A percentile compares a stretch with the other conserved stretches of the same genome.
Conservation (phyloP, 2,888 invertebrate genomes). For the Litoditis marina region DNA sequence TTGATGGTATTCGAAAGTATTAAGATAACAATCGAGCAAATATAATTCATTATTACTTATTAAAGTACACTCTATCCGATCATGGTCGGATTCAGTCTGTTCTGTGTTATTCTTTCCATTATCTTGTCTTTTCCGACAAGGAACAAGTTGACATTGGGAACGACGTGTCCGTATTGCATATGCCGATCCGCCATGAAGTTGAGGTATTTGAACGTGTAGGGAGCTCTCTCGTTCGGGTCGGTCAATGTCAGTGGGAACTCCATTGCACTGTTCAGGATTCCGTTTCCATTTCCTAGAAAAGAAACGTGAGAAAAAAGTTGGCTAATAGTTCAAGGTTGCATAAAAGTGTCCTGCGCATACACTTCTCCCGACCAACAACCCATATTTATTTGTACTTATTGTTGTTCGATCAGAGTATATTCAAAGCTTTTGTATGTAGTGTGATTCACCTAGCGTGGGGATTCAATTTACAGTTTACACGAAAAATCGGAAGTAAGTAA, state of each 20-base stretch:
- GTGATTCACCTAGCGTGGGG: too few relatives aligned
- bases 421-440: too few relatives aligned
- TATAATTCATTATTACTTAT: too few relatives aligned
- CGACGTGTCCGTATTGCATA: constrained; percentile 49
- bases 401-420: too few relatives aligned
- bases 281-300: constrained; percentile 42
- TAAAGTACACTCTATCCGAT: constrained; percentile 32
- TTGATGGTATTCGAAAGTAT: too few relatives aligned
- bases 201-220: constrained; percentile 53
- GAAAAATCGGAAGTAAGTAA: too few relatives aligned
- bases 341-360: too few relatives aligned
- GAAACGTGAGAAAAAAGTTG: neutral
- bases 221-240: constrained; percentile 53
- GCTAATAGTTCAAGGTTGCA: too few relatives aligned
- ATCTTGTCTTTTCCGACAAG: constrained; percentile 50
- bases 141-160: constrained; percentile 51
- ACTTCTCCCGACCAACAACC: too few relatives aligned
- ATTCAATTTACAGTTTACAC: too few relatives aligned
- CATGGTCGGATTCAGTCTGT: constrained; percentile 53
- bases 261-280: constrained; percentile 50
- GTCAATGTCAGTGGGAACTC: constrained; percentile 52
- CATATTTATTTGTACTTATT: too few relatives aligned
- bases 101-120: constrained; percentile 45
- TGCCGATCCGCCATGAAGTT: constrained; percentile 57
- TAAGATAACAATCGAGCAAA: too few relatives aligned